phyloP scores from a whole-genome alignment of 2,888 invertebrate genomes.

The Hipparchia semele region DNA sequence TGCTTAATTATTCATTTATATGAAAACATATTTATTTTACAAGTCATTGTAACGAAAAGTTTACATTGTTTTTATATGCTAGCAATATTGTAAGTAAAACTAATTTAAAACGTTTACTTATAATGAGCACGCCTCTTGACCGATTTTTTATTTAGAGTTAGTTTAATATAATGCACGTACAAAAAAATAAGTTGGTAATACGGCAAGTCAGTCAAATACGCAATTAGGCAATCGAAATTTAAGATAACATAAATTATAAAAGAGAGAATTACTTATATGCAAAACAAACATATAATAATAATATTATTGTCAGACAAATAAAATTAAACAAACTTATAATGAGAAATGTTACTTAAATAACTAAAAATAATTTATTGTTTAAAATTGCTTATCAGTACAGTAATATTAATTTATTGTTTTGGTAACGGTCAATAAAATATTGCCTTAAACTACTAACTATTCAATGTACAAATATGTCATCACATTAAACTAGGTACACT shows the following conservation, averaged over 20 bases:
- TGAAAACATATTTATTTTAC: too few relatives aligned
- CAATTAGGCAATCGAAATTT: too few relatives aligned
- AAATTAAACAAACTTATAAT: slow-evolving; percentile 3
- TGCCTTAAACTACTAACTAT: slow-evolving; percentile 36
- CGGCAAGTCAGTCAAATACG: too few relatives aligned
- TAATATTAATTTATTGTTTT: slow-evolving; percentile 32
- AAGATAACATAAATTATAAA: too few relatives aligned
- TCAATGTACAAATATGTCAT: slow-evolving; percentile 27
- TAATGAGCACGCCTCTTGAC: too few relatives aligned
- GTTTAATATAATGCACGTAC: too few relatives aligned
- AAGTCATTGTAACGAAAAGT: too few relatives aligned
- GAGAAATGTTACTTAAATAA: slow-evolving; percentile 19
- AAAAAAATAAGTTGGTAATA: too few relatives aligned
- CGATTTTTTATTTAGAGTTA: too few relatives aligned
- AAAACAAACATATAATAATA: background rate
- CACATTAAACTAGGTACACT: slow-evolving; percentile 21
- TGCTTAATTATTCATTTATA: background rate
- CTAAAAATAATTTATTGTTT: slow-evolving; percentile 24
- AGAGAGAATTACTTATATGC: too few relatives aligned
- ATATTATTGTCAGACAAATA: slow-evolving; percentile 18
- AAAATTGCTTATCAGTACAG: slow-evolving; percentile 30
- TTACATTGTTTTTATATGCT: background rate
- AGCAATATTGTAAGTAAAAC: background rate
- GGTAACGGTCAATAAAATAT: slow-evolving; percentile 35
- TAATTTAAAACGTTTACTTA: too few relatives aligned